A percentile compares a stretch with the other conserved stretches of the same genome.
These are phyloP conservation scores for Takifugu bimaculatus DNA, from an alignment of 2,113 vertebrate genomes.

Conservation along the genomic window DNA sequence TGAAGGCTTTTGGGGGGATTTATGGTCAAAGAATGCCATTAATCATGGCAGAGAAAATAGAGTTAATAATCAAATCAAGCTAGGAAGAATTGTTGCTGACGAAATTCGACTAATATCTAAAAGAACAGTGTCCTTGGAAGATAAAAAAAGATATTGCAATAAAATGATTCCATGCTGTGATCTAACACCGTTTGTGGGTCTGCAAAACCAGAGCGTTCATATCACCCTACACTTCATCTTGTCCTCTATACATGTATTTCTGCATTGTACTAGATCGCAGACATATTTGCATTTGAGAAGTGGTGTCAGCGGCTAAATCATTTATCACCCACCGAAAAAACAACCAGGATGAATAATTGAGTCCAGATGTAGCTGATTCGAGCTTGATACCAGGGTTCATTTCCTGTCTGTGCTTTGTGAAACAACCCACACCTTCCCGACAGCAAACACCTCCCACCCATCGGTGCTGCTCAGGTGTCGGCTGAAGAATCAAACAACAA, in stretches of 20 bases:
- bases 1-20: constrained; percentile 27
- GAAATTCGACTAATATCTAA: constrained; percentile 28
- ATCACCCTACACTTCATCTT: background rate
- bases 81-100: background rate
- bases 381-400: constrained; percentile 95
- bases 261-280: constrained; percentile 39
- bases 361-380: constrained; percentile 94
- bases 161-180: constrained; percentile 6
- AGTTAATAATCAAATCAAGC: constrained; percentile 10
- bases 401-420: constrained; percentile 97
- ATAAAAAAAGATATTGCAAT: constrained; percentile 6
- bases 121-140: background rate
- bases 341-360: constrained; percentile 83
- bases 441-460: constrained; percentile 79
- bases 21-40: constrained; percentile 20
- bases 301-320: constrained; percentile 91
- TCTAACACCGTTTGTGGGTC: constrained; percentile 1
- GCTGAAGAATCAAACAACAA: constrained; percentile 47
- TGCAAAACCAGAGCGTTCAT: constrained; percentile 26
- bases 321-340: constrained; percentile 97
- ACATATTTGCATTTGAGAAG: constrained; percentile 74
- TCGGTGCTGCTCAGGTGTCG: constrained; percentile 82
- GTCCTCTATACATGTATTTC: constrained; percentile 1
- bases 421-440: constrained; percentile 93
- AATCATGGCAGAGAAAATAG: constrained; percentile 41